phyloP scores from a whole-genome alignment of 1,140 invertebrate species.

The Pseudomyrmex gracilis region DNA sequence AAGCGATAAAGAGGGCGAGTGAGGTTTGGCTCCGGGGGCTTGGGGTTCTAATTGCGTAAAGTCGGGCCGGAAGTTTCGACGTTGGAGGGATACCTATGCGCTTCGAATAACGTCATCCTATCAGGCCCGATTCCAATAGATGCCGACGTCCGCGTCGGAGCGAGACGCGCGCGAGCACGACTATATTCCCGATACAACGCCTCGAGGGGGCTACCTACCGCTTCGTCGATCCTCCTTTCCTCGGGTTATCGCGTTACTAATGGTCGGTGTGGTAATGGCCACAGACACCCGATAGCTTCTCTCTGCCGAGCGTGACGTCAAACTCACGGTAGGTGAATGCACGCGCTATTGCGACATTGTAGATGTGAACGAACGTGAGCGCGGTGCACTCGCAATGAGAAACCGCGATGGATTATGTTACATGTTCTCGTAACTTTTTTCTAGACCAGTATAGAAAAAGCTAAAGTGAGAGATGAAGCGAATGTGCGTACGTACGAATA shows the following conservation, averaged over 20 bases:
- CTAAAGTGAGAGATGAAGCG: background rate
- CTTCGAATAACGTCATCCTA: conserved; percentile 62
- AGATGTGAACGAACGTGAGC: background rate
- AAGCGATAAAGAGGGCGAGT: conserved; percentile 3
- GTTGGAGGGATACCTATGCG: conserved; percentile 26
- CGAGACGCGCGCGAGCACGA: conserved; percentile 12
- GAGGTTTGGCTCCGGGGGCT: conserved; percentile 21
- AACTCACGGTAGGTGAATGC: conserved; percentile 24
- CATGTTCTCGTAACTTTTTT: background rate
- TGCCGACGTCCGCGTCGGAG: conserved; percentile 30
- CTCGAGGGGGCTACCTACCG: conserved; percentile 52
- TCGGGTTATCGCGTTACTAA: conserved; percentile 77
- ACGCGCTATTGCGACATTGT: conserved; percentile 16
- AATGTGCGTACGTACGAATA: too few relatives aligned
- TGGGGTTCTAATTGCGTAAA: conserved; percentile 48
- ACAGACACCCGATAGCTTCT: conserved; percentile 75
- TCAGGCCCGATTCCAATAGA: conserved; percentile 43
- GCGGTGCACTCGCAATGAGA: background rate
- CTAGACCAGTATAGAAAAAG: background rate
- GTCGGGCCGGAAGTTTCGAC: conserved; percentile 61
- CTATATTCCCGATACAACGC: conserved; percentile 42
- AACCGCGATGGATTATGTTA: background rate
- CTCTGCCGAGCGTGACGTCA: conserved; percentile 58
- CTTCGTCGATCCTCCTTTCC: conserved; percentile 70
- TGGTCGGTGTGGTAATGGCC: conserved; percentile 75